Conservation (phyloP, 2,113 vertebrate species). For the Ardeotis arabs region DNA sequence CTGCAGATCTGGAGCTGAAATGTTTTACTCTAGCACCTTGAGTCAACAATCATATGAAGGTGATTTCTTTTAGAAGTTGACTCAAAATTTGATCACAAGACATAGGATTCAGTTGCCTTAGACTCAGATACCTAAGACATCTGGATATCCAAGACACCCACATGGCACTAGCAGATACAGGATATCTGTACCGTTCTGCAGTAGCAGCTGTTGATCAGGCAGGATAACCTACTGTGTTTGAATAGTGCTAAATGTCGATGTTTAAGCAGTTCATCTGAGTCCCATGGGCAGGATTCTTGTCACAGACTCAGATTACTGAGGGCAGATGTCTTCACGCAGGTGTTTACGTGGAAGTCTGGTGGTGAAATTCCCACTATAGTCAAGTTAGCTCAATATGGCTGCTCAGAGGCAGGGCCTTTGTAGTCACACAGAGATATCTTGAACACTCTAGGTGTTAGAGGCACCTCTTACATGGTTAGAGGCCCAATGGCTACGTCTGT, state of each 20-base stretch:
- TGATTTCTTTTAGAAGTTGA: background rate
- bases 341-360: background rate
- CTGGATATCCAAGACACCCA: background rate
- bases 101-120: background rate
- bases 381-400: background rate
- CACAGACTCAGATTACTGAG: background rate
- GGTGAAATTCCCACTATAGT: background rate
- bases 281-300: background rate
- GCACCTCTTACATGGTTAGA: background rate
- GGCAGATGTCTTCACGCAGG: background rate
- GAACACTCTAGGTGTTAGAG: background rate
- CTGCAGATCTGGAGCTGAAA: background rate
- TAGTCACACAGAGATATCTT: background rate
- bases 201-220: background rate
- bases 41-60: background rate
- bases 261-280: background rate
- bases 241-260: background rate
- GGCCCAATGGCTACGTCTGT: background rate
- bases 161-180: background rate
- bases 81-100: background rate
- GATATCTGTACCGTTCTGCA: rapidly evolving
- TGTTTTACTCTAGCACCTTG: background rate
- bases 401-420: background rate
- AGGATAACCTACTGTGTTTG: background rate
- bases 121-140: background rate